Evolutionary conservation across 1,140 invertebrate genomes (phyloP), one percentile per base, ranked within the genome.

Genomic region (Diuraphis noxia): DNA sequence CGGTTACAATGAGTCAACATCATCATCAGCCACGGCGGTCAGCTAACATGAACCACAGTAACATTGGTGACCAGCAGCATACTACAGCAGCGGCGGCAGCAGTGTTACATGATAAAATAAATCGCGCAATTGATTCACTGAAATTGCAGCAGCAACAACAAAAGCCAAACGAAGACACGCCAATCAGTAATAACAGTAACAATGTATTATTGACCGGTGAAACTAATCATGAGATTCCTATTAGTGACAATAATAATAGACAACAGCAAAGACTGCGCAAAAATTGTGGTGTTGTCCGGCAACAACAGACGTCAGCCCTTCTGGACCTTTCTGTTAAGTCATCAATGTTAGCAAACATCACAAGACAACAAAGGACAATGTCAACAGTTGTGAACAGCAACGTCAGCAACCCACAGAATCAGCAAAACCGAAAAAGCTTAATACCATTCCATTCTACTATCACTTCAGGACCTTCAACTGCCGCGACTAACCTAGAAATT

Each of bases 81-180:
- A 34, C 40, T 23, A 0, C 63, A 43, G 40, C 36, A 17, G 63
- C 21, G 1, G 40, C 40, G 2, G 63, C 88, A n/a, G 40, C 43
- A 30, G 63, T 34, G 0, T 81, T 91, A 21, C 89, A 91, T 30
- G 43, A 46, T 5, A 91, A 91, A 91, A 91, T 91, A 38, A 82
- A 91, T 79, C 89, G 23, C 5, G 77, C 89, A 8, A 91, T 91
- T n/a, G 34, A 91, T 91, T 91, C 89, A 8, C 77, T 91, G 8
- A 91, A 91, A 91, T 41, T 52, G 19, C 88, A 81, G 30, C 41
- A 38, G 19, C 56, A 77, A 8, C 63, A 46, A 72, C 49, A 43
- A 38, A 43, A 21, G 21, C 30, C 40, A 1, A 79, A 41, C 13
- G 13, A 13, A 34, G 30, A 2, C 9, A 30, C 34, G 17, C 17